Evolutionary conservation across 2,888 invertebrate genomes (phyloP).

Genomic region (Rutpela maculata): DNA sequence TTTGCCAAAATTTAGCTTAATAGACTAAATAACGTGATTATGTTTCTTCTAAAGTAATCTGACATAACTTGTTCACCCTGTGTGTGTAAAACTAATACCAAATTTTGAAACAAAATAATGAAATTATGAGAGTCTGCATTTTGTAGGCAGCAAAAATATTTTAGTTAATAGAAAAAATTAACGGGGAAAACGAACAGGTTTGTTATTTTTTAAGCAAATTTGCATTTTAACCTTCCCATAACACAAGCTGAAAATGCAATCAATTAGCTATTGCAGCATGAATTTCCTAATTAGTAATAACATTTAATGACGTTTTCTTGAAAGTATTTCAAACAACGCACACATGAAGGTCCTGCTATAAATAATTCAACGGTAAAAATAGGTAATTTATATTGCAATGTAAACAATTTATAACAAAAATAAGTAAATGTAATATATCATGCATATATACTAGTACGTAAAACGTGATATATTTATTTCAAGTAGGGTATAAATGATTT

Average conservation of each 20-base stretch:
- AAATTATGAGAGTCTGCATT: not conserved
- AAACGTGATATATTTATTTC: too few species aligned
- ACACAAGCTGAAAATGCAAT: not conserved
- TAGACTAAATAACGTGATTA: too few species aligned
- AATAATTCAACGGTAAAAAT: not conserved
- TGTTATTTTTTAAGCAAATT: not conserved
- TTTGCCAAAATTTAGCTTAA: too few species aligned
- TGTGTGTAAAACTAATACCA: too few species aligned
- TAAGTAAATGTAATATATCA: too few species aligned
- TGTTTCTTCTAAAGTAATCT: too few species aligned
- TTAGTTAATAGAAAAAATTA: not conserved
- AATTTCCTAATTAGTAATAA: constrained; percentile 7
- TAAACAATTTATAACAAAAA: too few species aligned
- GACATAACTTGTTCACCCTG: too few species aligned
- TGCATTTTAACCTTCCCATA: not conserved
- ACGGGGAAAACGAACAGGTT: not conserved
- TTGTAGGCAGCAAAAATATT: not conserved
- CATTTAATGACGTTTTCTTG: not conserved
- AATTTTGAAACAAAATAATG: too few species aligned
- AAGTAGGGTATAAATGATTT: too few species aligned
- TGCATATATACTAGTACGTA: too few species aligned
- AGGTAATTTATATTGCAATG: not conserved
- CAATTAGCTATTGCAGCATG: constrained; percentile 2
- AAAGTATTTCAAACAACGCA: not conserved
- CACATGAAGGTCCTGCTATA: not conserved